Evolutionary conservation across 2,797 vertebrate species (phyloP), one percentile per base, ranked within the genome.

Genomic region (Micromesistius poutassou): DNA sequence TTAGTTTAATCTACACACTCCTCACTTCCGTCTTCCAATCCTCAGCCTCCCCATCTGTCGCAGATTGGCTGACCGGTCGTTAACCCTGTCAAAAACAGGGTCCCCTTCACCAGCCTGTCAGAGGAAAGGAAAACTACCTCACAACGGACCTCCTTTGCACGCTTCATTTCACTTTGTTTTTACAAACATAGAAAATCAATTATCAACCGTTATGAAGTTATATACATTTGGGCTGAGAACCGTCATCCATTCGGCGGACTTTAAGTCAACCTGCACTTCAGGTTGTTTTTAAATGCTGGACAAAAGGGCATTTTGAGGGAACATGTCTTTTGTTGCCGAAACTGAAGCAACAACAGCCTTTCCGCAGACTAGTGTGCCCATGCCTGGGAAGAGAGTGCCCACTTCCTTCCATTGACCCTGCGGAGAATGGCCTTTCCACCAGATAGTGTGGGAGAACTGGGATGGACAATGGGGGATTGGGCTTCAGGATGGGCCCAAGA

Each of bases 391-490:
- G 74, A 84, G 62, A 78, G 81, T 92, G 85, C 90, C 90, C 89
- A 92, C 84, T 93, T 93, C 92, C 92, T 92, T 81, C 88, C 83
- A 92, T 92, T 92, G 89, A 93, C 71, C 80, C 68, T 22, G 78
- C 76, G 79, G 85, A 88, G 91, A 92, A 92, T 88, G 89, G 86
- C 81, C 80, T 88, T 89, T 82, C 84, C 76, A 79, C 76, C 74
- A 76, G 79, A 75, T 72, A 79, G 71, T 84, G 84, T 92, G 92
- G 83, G 91, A 93, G 87, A 91, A 86, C 73, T 72, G 78, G 74
- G 82, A 88, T 73, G 42, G 85, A 93, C 91, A 93, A 92, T 92
- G 79, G 88, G 76, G 80, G 76, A 87, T 92, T 78, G 87, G 76
- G 80, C 74, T 85, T 78, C 86, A 83, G 84, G 89, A 91, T 83